Conservation (phyloP, 2,797 vertebrate species). For the Sebastes baramenuke region DNA sequence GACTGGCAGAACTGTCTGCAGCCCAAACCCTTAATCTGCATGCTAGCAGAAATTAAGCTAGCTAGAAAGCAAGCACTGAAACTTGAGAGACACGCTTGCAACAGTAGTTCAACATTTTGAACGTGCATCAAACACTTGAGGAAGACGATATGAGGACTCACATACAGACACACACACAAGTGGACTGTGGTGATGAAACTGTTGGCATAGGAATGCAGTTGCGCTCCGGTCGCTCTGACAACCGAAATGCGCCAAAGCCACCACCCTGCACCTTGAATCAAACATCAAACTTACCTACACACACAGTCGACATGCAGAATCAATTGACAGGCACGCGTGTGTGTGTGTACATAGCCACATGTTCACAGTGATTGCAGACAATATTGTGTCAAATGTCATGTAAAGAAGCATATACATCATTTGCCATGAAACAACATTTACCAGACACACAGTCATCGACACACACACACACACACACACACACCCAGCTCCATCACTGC, state of each 20-base stretch:
- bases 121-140: neutral
- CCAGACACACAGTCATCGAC: neutral
- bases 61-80: conserved; percentile 17
- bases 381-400: conserved; percentile 1
- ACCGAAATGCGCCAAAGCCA: conserved; percentile 76
- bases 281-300: conserved; percentile 38
- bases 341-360: neutral
- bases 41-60: conserved; percentile 29
- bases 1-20: conserved; percentile 38
- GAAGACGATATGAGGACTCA: conserved; percentile 1
- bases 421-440: neutral
- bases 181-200: conserved; percentile 41
- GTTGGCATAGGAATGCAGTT: conserved; percentile 58
- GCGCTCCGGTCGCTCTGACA: conserved; percentile 59
- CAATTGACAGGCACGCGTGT: neutral
- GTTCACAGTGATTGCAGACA: neutral
- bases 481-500: conserved; percentile 79
- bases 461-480: conserved; percentile 33
- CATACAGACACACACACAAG: neutral
- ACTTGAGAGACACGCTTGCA: conserved; percentile 38
- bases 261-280: conserved; percentile 69
- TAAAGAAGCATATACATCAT: neutral
- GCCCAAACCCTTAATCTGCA: conserved; percentile 18
- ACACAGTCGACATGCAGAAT: conserved; percentile 10
- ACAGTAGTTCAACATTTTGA: conserved; percentile 21